phyloP scores from a whole-genome alignment of 2,113 vertebrate genomes.

The Clarias gariepinus region DNA sequence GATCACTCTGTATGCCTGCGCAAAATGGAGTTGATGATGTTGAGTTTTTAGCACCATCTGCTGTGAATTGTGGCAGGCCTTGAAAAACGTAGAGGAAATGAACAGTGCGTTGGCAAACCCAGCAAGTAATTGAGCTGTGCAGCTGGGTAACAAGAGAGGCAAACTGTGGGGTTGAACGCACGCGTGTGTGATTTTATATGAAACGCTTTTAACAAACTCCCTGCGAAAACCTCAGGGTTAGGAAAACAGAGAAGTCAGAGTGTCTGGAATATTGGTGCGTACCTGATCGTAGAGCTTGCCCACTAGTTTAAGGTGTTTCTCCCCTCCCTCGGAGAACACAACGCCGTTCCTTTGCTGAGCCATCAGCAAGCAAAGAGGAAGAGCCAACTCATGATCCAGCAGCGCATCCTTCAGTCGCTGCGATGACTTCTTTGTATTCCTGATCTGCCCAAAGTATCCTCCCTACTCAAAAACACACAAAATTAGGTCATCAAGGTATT shows the following conservation, averaged over 20 bases:
- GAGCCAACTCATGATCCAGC: slow-evolving; percentile 80
- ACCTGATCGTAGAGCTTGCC: slow-evolving; percentile 98
- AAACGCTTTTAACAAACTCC: slow-evolving; percentile 42
- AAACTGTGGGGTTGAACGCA: slow-evolving; percentile 32
- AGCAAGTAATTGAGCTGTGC: slow-evolving; percentile 49
- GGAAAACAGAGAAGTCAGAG: too few species aligned
- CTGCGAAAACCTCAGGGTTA: slow-evolving; percentile 12
- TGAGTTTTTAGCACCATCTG: slow-evolving; percentile 73
- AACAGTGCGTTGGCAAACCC: slow-evolving; percentile 57
- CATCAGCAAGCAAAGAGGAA: slow-evolving; percentile 95
- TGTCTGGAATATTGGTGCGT: slow-evolving; percentile 36
- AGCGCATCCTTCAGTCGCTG: slow-evolving; percentile 94
- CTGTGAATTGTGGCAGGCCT: slow-evolving; percentile 65
- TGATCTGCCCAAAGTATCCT: slow-evolving; percentile 97
- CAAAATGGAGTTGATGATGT: slow-evolving; percentile 66
- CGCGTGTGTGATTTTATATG: not conserved
- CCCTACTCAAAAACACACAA: slow-evolving; percentile 72
- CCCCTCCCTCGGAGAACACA: slow-evolving; percentile 95
- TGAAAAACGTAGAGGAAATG: slow-evolving; percentile 58
- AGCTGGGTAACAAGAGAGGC: slow-evolving; percentile 53
- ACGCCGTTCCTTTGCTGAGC: slow-evolving; percentile 94
- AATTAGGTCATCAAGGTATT: not conserved
- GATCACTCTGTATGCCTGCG: slow-evolving; percentile 58
- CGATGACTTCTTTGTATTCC: slow-evolving; percentile 98
- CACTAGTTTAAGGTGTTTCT: slow-evolving; percentile 96